Base-by-base conservation (phyloP, 2,888 invertebrate genomes). In the Micoletzkya japonica region DNA sequence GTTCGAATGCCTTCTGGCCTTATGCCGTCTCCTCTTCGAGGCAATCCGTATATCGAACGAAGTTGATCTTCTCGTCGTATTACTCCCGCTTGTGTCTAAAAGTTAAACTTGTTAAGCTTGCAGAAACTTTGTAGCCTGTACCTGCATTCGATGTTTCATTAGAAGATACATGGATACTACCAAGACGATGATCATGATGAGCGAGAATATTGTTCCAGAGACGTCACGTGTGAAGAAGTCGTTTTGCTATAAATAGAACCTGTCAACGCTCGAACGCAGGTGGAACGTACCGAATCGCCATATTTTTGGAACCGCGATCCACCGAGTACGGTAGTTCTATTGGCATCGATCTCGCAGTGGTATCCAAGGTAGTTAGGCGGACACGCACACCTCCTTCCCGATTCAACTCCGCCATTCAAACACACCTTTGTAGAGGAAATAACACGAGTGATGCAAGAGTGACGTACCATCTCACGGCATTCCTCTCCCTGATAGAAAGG, bases 121-220 rank as follows among this genome's bases (percentile, higher is more conserved):
- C 36, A 30, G 58, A 4, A 7, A 14, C 24, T 7, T 3, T 20
- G n/a, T 10, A 54, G 26, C 3, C 4, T n/a, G 44, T 59, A 81
- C 82, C 77, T 84, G 84, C 82, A 84, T 84, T 59, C 84, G 74
- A 72, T 84, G 84, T 61, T 84, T 84, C 82, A 84, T 81, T 59
- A 84, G 72, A 39, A 84, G 74, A 72, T 84, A 84, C 83, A 84
- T 83, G 30, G 79, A 79, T 26, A 84, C 78, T 30, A 83, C 82
- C 20, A 82, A 73, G 6, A 82, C 82, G 14, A 81, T 74, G 36
- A 84, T 84, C 84, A 84, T 84, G 26, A 84, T 78, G 20, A 84
- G 73, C 58, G 78, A 78, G 76, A 84, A 84, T 28, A 84, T 82
- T 3, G 84, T 84, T 28, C 84, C 84, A 20, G 81, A 81, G 39